phyloP scores from a whole-genome alignment of 2,797 vertebrate genomes.

The Nannoperca australis region DNA sequence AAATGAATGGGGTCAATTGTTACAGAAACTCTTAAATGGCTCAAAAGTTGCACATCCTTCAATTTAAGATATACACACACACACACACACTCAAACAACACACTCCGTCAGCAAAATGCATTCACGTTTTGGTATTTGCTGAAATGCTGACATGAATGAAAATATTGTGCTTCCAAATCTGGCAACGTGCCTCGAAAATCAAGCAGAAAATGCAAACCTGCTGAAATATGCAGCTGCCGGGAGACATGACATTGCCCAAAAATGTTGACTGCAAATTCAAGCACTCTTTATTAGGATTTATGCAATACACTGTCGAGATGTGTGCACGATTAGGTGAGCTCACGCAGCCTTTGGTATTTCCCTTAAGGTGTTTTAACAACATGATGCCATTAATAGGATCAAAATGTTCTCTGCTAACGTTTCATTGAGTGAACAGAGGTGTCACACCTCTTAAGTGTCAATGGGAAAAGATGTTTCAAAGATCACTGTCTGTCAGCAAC shows the following conservation, averaged over 20 bases:
- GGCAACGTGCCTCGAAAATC: slow-evolving; percentile 50
- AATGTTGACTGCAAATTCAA: slow-evolving; percentile 41
- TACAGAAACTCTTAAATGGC: slow-evolving; percentile 29
- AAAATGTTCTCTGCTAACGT: neutral
- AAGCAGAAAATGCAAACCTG: slow-evolving; percentile 59
- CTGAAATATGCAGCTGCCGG: slow-evolving; percentile 57
- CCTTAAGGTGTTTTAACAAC: neutral
- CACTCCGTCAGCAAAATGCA: slow-evolving; percentile 61
- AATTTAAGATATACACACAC: slow-evolving; percentile 28
- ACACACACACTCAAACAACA: slow-evolving; percentile 4
- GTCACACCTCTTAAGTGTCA: neutral
- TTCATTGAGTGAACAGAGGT: neutral
- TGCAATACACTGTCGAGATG: slow-evolving; percentile 22
- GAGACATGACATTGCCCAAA: slow-evolving; percentile 37
- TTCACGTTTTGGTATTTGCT: slow-evolving; percentile 59
- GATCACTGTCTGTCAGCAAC: neutral
- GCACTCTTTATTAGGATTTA: slow-evolving; percentile 37
- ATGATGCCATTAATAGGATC: neutral
- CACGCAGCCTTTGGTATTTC: neutral
- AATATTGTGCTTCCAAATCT: slow-evolving; percentile 49
- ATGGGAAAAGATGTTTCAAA: neutral
- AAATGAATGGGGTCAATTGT: slow-evolving; percentile 25
- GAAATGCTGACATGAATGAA: slow-evolving; percentile 63
- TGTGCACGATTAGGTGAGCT: slow-evolving; percentile 19
- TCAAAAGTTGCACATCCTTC: slow-evolving; percentile 33